Percentiles rank a stretch among this genome's conserved stretches.
phyloP scores from a whole-genome alignment of 2,888 invertebrate species.

The Caenorhabditis plicata region DNA sequence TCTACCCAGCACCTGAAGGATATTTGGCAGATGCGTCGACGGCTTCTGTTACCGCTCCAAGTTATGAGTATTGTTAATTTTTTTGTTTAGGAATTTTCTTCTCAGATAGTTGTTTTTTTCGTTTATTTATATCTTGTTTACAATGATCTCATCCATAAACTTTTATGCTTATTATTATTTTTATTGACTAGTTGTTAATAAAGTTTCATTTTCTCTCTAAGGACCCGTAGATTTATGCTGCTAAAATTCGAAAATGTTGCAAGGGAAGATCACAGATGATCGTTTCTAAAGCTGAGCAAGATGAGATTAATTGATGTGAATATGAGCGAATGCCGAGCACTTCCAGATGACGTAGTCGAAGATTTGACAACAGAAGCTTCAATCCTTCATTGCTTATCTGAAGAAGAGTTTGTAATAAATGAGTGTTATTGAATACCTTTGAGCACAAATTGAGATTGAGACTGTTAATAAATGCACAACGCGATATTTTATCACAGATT shows the following conservation, averaged over 20 bases:
- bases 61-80: too few species aligned
- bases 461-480: constrained; percentile 9
- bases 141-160: too few species aligned
- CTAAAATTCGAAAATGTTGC: constrained; percentile 1
- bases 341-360: constrained; percentile 23
- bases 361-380: not conserved
- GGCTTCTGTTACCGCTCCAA: too few species aligned
- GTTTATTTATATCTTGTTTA: too few species aligned
- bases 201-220: too few species aligned
- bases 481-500: constrained; percentile 15
- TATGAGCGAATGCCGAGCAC: constrained; percentile 29
- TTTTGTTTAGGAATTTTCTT: too few species aligned
- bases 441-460: constrained; percentile 22
- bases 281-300: constrained; percentile 4
- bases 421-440: constrained; percentile 5
- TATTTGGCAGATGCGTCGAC: too few species aligned
- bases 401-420: not conserved
- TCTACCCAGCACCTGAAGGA: too few species aligned
- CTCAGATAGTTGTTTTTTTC: too few species aligned
- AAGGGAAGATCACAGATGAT: constrained; percentile 23
- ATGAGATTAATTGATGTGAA: constrained; percentile 22
- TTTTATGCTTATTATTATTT: too few species aligned
- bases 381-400: not conserved
- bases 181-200: too few species aligned
- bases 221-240: too few species aligned